These are phyloP conservation scores for Delphinapterus leucas DNA, from an alignment of 2,113 vertebrate genomes.

Conservation along the genomic window DNA sequence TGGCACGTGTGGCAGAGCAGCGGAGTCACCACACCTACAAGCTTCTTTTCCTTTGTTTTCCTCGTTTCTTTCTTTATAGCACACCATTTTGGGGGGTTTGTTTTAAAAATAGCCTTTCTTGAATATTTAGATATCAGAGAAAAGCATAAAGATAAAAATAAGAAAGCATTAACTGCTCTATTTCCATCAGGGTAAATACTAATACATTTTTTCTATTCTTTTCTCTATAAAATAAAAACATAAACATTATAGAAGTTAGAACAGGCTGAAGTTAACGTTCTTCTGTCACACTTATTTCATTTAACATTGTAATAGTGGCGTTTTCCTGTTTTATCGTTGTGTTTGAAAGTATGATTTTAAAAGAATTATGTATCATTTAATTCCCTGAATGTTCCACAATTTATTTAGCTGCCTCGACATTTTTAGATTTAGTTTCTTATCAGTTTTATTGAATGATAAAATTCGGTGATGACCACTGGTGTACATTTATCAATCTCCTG, in stretches of 20 bases:
- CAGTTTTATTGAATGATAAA: too few species aligned
- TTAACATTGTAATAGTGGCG: background rate
- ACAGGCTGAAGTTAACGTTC: too few species aligned
- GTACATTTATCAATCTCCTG: fast-evolving
- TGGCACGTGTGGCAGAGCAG: fast-evolving
- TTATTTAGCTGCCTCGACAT: fast-evolving
- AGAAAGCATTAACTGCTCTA: background rate
- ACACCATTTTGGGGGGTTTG: fast-evolving
- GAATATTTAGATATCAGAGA: background rate
- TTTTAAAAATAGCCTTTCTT: background rate
- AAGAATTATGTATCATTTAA: background rate
- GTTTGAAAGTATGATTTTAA: background rate
- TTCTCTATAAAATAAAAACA: background rate
- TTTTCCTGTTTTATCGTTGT: background rate
- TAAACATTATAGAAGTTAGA: background rate
- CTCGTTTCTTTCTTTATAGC: background rate
- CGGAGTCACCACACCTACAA: background rate
- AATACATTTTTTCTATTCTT: background rate
- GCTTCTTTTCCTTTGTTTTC: background rate
- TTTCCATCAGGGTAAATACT: fast-evolving
- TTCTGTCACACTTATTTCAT: background rate
- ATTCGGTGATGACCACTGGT: fast-evolving
- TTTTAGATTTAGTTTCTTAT: background rate
- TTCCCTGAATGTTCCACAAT: background rate
- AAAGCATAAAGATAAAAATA: background rate